Percentiles rank a stretch among this genome's conserved stretches.
Evolutionary conservation across 2,797 vertebrate genomes (phyloP).

Genomic region (Phrynocephalus guinanensis): DNA sequence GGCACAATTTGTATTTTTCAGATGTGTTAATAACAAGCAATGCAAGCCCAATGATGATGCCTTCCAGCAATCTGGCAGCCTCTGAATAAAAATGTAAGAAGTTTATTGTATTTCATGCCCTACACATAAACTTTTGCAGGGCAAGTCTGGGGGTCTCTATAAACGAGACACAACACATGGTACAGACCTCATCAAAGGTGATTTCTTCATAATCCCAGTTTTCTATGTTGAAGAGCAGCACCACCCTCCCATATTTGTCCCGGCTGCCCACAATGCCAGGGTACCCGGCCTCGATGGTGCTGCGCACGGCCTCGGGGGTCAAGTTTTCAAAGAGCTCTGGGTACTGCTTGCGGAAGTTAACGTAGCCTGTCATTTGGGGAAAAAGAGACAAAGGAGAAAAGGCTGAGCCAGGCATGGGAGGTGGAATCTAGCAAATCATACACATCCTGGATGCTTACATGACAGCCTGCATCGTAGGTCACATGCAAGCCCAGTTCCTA

Average conservation of each 20-base stretch:
- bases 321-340: constrained; percentile 94
- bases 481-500: neutral
- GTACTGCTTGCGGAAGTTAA: constrained; percentile 93
- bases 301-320: constrained; percentile 90
- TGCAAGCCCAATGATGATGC: too few species aligned
- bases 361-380: constrained; percentile 83
- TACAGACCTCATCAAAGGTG: constrained; percentile 94
- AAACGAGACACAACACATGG: fast-evolving
- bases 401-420: neutral
- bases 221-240: constrained; percentile 98
- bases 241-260: constrained; percentile 94
- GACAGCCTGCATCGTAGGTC: too few species aligned
- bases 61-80: too few species aligned
- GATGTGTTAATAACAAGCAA: too few species aligned
- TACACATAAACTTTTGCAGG: too few species aligned
- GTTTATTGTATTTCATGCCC: too few species aligned
- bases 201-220: constrained; percentile 99
- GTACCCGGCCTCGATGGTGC: constrained; percentile 95
- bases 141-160: fast-evolving
- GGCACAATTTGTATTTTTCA: too few species aligned
- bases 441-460: neutral
- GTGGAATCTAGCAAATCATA: neutral
- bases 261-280: constrained; percentile 90
- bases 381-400: neutral
- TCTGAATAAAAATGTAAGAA: too few species aligned